Base-by-base conservation (phyloP, 2,888 invertebrate genomes). In the Ctenicera cuprea region DNA sequence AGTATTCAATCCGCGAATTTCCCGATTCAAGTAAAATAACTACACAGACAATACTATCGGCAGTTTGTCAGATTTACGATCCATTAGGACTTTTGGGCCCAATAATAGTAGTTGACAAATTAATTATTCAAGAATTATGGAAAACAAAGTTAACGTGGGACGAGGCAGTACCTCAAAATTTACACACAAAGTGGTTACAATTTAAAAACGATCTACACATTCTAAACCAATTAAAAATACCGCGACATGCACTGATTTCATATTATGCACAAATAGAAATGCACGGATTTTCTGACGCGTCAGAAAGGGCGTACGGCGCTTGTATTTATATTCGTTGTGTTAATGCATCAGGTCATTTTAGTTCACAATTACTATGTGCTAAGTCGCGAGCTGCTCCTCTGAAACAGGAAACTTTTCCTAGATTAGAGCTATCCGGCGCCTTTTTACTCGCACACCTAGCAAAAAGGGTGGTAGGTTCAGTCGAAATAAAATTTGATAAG, bases 271-370 rank as follows among this genome's bases (percentile, higher is more conserved):
- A 26, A 26, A 26, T 26, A 3, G 72, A 78, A 71, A 30, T 80
- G 2, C 76, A 80, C 38, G 78, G 79, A 2, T 81, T 82, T 69
- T 70, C 70, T 18, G 77, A 81, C 54, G 74, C 76, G n/a, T n/a
- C n/a, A n/a, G n/a, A n/a, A n/a, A 76, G 74, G 20, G 79, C 80
- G 0, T 82, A 81, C 54, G 81, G 80, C 0, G 79, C 77, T 2
- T 79, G 79, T 33, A 66, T 82, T 3, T 82, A 82, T 69, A 14
- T 82, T 18, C 22, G 76, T 30, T 67, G 77, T 26, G 62, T 50
- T 16, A 59, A 41, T 9, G 22, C 14, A 9, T 26, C 16, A 68
- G 57, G 26, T 41, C 70, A 8, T n/a, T 16, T 16, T 9, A 0
- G 38, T 63, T 3, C 7, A 14, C 37, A 68, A 22, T 69, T 82